A percentile compares a stretch with the other conserved stretches of the same genome.
Conservation (phyloP, 2,113 vertebrate genomes). For the Oryzias celebensis region DNA sequence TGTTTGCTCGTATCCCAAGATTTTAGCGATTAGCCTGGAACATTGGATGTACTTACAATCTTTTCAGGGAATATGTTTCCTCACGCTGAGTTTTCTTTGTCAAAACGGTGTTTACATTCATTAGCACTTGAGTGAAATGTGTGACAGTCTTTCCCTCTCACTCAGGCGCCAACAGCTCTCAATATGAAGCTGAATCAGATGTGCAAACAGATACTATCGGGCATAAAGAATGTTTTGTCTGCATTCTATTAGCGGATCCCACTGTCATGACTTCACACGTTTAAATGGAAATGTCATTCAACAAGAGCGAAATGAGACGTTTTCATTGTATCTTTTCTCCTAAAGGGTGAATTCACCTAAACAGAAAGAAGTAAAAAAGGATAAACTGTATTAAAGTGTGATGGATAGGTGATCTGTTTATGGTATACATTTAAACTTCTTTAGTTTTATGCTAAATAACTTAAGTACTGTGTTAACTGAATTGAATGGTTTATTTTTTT, state of each 20-base stretch:
- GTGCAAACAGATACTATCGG: slow-evolving; percentile 78
- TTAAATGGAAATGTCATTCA: slow-evolving; percentile 30
- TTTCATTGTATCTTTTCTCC: neutral
- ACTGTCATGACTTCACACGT: slow-evolving; percentile 68
- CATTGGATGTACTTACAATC: slow-evolving; percentile 68
- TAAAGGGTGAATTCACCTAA: slow-evolving; percentile 11
- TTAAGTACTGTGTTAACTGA: too few relatives aligned
- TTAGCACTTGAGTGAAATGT: slow-evolving; percentile 79
- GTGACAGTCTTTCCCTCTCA: slow-evolving; percentile 52
- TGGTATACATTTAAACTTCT: too few relatives aligned
- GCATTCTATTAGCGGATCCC: slow-evolving; percentile 72
- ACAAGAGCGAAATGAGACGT: slow-evolving; percentile 13
- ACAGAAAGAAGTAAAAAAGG: slow-evolving; percentile 3
- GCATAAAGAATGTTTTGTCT: slow-evolving; percentile 76
- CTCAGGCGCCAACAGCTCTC: slow-evolving; percentile 28
- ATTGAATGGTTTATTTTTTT: too few relatives aligned
- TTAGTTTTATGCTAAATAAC: too few relatives aligned
- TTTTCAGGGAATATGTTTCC: slow-evolving; percentile 38
- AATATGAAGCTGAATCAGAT: slow-evolving; percentile 47
- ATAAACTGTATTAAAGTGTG: neutral
- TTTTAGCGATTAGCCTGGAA: slow-evolving; percentile 79
- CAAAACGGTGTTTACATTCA: slow-evolving; percentile 78
- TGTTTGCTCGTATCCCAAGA: slow-evolving; percentile 69
- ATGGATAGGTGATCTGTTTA: too few relatives aligned
- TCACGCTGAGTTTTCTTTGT: slow-evolving; percentile 71